These are phyloP conservation scores for Platyrinchus mystaceus DNA, from an alignment of 2,797 vertebrate genomes.

Conservation along the genomic window DNA sequence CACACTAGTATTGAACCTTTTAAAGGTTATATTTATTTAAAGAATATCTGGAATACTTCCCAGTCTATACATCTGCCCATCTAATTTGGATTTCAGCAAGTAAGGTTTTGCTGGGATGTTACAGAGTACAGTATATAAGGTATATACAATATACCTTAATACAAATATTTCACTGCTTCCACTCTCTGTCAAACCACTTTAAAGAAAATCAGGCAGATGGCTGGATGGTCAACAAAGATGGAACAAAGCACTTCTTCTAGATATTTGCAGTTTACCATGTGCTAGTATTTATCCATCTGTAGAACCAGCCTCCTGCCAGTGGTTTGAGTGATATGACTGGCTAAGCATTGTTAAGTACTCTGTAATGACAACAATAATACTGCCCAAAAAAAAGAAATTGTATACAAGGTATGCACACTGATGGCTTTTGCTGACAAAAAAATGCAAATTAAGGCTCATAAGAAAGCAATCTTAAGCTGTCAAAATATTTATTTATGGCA, in stretches of 20 bases:
- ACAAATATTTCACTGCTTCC: background rate
- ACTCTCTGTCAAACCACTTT: background rate
- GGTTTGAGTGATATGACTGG: background rate
- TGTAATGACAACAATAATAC: background rate
- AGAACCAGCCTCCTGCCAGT: constrained; percentile 3
- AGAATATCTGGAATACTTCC: constrained; percentile 1
- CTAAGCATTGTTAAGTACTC: background rate
- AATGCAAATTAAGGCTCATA: constrained; percentile 1
- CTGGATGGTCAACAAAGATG: background rate
- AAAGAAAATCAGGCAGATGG: constrained; percentile 17
- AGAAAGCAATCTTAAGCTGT: background rate
- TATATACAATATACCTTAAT: background rate
- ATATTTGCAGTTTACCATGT: background rate
- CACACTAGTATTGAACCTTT: background rate
- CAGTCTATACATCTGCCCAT: background rate
- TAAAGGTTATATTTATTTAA: background rate
- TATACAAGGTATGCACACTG: background rate
- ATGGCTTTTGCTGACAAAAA: constrained; percentile 1
- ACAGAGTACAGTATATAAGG: too few species aligned
- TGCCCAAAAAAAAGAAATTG: background rate
- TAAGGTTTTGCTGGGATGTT: background rate
- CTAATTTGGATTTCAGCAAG: background rate
- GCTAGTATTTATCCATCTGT: background rate
- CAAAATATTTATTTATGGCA: constrained; percentile 49
- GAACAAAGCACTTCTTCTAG: background rate